Evolutionary conservation across 53 echinoderm and acorn worm genomes (phyloP).

Genomic region (Glandiceps talaboti): DNA sequence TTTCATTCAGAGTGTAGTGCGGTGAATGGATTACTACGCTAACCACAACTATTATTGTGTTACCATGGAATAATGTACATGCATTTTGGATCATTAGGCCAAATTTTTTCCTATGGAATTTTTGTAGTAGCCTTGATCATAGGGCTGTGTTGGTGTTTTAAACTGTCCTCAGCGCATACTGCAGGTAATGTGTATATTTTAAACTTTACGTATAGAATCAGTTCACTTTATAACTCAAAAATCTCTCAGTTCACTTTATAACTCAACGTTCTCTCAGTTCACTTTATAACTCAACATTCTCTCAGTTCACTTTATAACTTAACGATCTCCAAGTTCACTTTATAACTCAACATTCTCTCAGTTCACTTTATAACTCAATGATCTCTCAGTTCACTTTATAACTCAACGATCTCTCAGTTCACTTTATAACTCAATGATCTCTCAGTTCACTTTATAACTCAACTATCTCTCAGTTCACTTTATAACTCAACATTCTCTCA

Average conservation of each 20-base stretch:
- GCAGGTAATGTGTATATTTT: no score
- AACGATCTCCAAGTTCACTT: not conserved
- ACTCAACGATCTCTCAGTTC: no score
- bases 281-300: not conserved
- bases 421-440: no score
- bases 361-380: no score
- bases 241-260: not conserved
- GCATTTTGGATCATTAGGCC: not conserved
- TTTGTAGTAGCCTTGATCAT: not conserved
- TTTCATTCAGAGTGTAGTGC: no score
- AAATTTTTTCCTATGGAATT: not conserved
- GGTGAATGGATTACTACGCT: no score
- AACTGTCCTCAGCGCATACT: not conserved
- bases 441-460: no score
- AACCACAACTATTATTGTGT: no score
- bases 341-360: no score
- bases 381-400: no score
- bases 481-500: no score
- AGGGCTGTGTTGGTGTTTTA: not conserved
- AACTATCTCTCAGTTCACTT: no score
- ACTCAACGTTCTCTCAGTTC: not conserved
- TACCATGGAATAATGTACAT: not conserved
- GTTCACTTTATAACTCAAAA: not conserved
- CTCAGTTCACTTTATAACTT: not conserved
- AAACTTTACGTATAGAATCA: not conserved